Conservation (phyloP, 2,888 invertebrate species). For the Onthophagus sagittarius region DNA sequence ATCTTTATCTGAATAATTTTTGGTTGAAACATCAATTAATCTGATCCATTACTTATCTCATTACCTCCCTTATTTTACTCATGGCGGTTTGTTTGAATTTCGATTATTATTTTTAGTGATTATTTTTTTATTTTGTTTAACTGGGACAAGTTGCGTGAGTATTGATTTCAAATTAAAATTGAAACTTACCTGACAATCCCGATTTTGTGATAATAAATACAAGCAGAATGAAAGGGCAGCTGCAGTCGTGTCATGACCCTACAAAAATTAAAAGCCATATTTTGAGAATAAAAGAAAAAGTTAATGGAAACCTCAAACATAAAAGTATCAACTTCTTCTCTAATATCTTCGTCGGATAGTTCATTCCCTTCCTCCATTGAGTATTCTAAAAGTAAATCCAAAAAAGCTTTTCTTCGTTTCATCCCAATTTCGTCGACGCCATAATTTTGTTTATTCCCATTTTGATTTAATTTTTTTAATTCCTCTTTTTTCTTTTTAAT, state of each 20-base stretch:
- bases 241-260: slow-evolving; percentile 56
- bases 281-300: too few species aligned
- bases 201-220: slow-evolving; percentile 51
- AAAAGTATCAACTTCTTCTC: slow-evolving; percentile 57
- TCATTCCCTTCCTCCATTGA: slow-evolving; percentile 45
- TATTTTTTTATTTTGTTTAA: too few species aligned
- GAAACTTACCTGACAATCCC: slow-evolving; percentile 45
- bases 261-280: too few species aligned
- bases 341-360: slow-evolving; percentile 50
- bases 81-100: too few species aligned
- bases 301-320: slow-evolving; percentile 51
- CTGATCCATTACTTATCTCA: too few species aligned
- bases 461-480: slow-evolving; percentile 1
- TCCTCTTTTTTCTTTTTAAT: slow-evolving; percentile 49
- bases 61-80: too few species aligned
- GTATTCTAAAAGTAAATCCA: slow-evolving; percentile 51
- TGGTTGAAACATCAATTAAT: too few species aligned
- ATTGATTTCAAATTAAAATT: too few species aligned
- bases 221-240: slow-evolving; percentile 54
- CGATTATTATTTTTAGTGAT: too few species aligned
- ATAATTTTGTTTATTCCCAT: neutral
- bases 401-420: slow-evolving; percentile 48
- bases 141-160: too few species aligned
- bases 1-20: too few species aligned
- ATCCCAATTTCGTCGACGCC: slow-evolving; percentile 29